Percentiles rank a stretch among this genome's conserved stretches.
Evolutionary conservation across 2,797 vertebrate genomes (phyloP).

Genomic region (Siniperca undulata): DNA sequence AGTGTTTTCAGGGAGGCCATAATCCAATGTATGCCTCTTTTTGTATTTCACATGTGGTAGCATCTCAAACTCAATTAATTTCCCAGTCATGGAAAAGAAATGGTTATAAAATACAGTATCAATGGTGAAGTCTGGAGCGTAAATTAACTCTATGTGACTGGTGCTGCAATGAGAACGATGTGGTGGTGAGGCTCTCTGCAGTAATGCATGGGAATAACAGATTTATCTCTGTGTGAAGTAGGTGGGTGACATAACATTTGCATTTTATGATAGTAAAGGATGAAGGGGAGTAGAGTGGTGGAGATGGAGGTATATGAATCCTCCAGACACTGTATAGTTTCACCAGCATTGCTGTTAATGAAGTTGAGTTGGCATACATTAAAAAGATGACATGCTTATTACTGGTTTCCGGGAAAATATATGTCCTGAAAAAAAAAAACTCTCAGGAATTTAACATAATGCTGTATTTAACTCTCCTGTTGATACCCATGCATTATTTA

Average conservation of each 20-base stretch:
- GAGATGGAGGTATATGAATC: constrained; percentile 56
- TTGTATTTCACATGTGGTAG: constrained; percentile 15
- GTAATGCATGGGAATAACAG: constrained; percentile 52
- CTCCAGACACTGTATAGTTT: constrained; percentile 46
- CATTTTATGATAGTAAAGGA: constrained; percentile 72
- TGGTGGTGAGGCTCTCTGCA: constrained; percentile 26
- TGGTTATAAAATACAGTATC: constrained; percentile 34
- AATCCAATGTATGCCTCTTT: constrained; percentile 20
- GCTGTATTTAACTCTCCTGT: neutral
- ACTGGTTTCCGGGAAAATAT: neutral
- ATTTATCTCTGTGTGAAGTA: constrained; percentile 67
- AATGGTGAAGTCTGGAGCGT: constrained; percentile 15
- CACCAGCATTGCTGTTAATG: constrained; percentile 38
- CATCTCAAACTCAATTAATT: constrained; percentile 38
- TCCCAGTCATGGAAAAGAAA: constrained; percentile 44
- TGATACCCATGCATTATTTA: constrained; percentile 16
- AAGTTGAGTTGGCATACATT: constrained; percentile 31
- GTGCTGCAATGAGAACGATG: constrained; percentile 25
- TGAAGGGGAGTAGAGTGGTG: constrained; percentile 9
- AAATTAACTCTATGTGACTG: constrained; percentile 47
- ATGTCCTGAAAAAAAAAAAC: neutral
- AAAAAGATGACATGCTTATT: constrained; percentile 37
- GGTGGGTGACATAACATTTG: constrained; percentile 75
- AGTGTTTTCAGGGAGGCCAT: constrained; percentile 16
- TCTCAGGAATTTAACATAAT: neutral